Evolutionary conservation across 2,797 vertebrate genomes (phyloP), one percentile per base, ranked within the genome.

Genomic region (Cryptoblepharus egeriae): DNA sequence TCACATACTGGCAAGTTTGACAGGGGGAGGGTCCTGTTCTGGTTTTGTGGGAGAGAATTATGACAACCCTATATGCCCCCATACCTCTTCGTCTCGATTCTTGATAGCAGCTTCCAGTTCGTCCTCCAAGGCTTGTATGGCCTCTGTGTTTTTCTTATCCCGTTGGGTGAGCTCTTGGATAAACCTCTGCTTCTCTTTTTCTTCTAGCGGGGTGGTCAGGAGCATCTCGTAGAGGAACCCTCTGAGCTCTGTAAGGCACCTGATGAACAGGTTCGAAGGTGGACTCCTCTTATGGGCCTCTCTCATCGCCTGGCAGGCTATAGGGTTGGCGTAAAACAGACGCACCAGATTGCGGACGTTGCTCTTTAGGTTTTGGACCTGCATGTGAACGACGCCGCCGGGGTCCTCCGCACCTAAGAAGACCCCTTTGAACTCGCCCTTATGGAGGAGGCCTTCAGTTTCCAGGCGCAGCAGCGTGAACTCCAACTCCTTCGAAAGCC

Each of bases 331-430:
- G 77, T 87, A 85, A 61, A 97, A 80, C 35, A 95, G 82, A 49
- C 97, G 95, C 78, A 98, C 84, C 55, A 96, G 49, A 82, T 96
- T 89, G 88, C 88, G 95, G 65, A 96, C 88, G 4, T 97, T 97
- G 58, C 90, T 92, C 82, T 92, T 92, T 79, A 97, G 15, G 70
- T 89, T 93, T 42, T 81, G 85, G 42, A 88, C 83, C 0, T 95
- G 85, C 0, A 82, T 74, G 7, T 12, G 20, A 28, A 93, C 74
- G n/a, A 30, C 11, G 5, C 52, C 12, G 0, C 16, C 74, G 15
- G 49, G 76, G 32, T 57, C 81, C 20, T 49, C 79, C 5, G n/a
- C 8, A 69, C 67, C 1, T 69, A 0, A 58, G 0, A 76, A 2
- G 3, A 5, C 2, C 20, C n/a, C 2, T 16, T 30, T n/a, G n/a